A percentile compares a stretch with the other conserved stretches of the same genome.
Evolutionary conservation across 2,113 vertebrate genomes (phyloP).

Genomic region (Amphiprion percula): DNA sequence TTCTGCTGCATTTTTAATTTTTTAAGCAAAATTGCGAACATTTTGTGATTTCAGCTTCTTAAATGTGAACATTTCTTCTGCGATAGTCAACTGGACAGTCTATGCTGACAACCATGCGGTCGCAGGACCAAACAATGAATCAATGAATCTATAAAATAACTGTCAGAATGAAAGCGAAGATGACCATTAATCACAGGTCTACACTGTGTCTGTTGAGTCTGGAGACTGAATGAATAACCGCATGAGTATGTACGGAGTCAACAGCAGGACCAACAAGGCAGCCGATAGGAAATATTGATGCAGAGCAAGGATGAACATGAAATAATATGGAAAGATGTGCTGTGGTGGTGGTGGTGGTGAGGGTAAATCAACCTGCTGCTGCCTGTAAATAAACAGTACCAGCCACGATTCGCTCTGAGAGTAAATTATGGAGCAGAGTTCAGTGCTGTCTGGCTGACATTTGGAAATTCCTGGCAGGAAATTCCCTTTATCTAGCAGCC

Average conservation of each 20-base stretch:
- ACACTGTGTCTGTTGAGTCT: neutral
- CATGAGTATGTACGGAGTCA: neutral
- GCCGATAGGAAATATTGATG: conserved; percentile 26
- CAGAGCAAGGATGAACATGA: conserved; percentile 7
- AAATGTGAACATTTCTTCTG: no score
- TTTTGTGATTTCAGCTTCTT: no score
- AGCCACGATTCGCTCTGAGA: conserved; percentile 42
- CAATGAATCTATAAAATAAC: no score
- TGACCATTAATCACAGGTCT: no score
- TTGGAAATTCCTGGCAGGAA: conserved; percentile 75
- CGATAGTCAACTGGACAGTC: no score
- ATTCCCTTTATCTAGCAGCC: conserved; percentile 68
- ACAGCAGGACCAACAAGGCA: neutral
- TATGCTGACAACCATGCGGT: no score
- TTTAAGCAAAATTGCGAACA: no score
- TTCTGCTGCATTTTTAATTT: no score
- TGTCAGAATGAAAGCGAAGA: no score
- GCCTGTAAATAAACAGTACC: conserved; percentile 58
- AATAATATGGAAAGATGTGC: conserved; percentile 36
- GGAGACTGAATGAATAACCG: neutral
- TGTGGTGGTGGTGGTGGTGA: neutral
- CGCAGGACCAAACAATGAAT: no score
- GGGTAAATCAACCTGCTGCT: conserved; percentile 21
- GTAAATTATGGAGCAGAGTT: conserved; percentile 59
- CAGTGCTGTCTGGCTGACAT: conserved; percentile 52